phyloP scores from a whole-genome alignment of 2,113 vertebrate genomes.

The Alces alces region DNA sequence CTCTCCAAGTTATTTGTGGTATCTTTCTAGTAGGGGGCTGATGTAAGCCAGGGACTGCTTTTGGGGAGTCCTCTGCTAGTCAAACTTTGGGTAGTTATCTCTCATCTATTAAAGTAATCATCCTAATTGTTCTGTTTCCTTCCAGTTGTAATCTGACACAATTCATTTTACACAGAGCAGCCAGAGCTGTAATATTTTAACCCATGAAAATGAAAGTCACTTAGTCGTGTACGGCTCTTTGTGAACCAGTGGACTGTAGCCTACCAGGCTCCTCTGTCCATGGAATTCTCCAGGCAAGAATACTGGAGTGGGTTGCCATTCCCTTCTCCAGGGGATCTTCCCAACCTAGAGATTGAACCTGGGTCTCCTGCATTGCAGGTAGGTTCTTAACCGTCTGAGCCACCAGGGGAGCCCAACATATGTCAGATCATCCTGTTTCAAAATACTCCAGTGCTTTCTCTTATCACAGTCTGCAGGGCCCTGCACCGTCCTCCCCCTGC shows the following conservation, averaged over 20 bases:
- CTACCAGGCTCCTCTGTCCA: not conserved
- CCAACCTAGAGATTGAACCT: not conserved
- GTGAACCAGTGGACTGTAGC: not conserved
- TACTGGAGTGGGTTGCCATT: not conserved
- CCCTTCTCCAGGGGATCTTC: not conserved
- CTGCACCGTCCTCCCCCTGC: not conserved
- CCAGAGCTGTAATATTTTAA: not conserved
- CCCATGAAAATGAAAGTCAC: not conserved
- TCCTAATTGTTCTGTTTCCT: not conserved
- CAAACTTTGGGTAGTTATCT: too few relatives aligned
- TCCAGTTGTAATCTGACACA: not conserved
- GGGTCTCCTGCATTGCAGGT: not conserved
- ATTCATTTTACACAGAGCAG: not conserved
- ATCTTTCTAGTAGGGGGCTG: not conserved
- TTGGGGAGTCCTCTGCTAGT: not conserved
- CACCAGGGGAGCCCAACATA: not conserved
- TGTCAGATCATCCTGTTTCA: too few relatives aligned
- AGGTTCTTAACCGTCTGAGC: not conserved
- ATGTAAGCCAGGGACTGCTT: not conserved
- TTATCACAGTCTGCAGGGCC: not conserved
- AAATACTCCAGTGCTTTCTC: not conserved
- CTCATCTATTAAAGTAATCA: not conserved
- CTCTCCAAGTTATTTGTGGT: not conserved
- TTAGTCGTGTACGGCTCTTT: not conserved
- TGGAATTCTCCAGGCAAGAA: not conserved